Evolutionary conservation across 2,797 vertebrate genomes (phyloP).

Genomic region (Thamnophis elegans): DNA sequence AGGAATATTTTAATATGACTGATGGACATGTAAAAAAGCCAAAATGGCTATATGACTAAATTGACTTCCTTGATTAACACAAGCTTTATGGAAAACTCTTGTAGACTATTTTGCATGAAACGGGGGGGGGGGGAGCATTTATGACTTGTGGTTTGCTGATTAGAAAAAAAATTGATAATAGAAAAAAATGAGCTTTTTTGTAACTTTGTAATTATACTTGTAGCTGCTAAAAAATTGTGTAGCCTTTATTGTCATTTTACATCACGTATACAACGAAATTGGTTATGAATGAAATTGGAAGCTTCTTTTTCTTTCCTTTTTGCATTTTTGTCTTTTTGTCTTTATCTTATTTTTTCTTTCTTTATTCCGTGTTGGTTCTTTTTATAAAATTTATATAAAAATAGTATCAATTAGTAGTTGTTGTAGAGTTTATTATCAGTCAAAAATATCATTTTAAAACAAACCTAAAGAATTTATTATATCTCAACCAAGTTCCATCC

Average conservation of each 20-base stretch:
- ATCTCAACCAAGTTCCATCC: not conserved
- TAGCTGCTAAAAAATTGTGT: not conserved
- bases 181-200: not conserved
- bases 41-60: not conserved
- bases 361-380: not conserved
- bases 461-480: not conserved
- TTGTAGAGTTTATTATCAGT: not conserved
- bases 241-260: no score
- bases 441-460: not conserved
- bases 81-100: not conserved
- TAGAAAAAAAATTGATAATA: not conserved
- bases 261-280: no score
- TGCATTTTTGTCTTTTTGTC: not conserved
- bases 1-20: not conserved
- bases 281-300: not conserved
- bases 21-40: not conserved
- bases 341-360: not conserved
- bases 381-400: not conserved
- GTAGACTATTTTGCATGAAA: not conserved
- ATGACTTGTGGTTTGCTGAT: not conserved
- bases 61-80: not conserved
- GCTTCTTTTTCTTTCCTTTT: not conserved
- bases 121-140: not conserved
- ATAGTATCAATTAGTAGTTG: not conserved
- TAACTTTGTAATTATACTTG: not conserved